Base-by-base conservation (phyloP, 2,888 invertebrate genomes). In the Siphlonurus alternatus region DNA sequence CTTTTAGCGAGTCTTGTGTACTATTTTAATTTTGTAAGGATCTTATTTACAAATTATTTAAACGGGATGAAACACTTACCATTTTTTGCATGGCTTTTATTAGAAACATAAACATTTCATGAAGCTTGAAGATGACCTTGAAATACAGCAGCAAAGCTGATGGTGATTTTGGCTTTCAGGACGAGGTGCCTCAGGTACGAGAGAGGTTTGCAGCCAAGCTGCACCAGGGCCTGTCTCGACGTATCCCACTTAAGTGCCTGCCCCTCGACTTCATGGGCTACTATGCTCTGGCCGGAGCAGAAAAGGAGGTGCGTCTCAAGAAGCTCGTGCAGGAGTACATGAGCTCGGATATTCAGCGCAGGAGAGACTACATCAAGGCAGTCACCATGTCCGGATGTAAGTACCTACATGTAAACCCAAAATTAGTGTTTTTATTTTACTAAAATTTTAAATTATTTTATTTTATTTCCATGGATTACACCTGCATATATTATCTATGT, bases 211-310 rank as follows among this genome's bases (percentile, higher is more conserved):
- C 93, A 2, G 81, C 84, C 60, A 97, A 98, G 78, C 78, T 98
- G 70, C 95, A 98, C 76, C 95, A 96, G 79, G 93, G 93, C 65
- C 76, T 88, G 63, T 80, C 83, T 56, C 77, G 89, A 77, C 90
- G 92, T 67, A 84, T 93, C 69, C 92, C 93, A 2, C 88, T 89
- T 73, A 90, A 91, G 74, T 93, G 92, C 73, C 80, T 98, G 67
- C 97, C 97, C 0, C 79, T 98, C 64, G 95, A 97, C 78, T 98
- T 96, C 78, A 93, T 97, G 93, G 92, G 93, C 20, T 91, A 92
- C 76, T 95, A 97, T 77, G 90, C 89, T 51, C 78, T 97, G 65
- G 90, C 88, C 38, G 96, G 95, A 0, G 84, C 89, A 68, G 96
- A 97, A 77, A 84, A 87, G 7, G 90, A 94, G 71, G 84, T 87